These are phyloP conservation scores for Drosophila tristis DNA, from an alignment of 1,140 invertebrate species.

Conservation along the genomic window DNA sequence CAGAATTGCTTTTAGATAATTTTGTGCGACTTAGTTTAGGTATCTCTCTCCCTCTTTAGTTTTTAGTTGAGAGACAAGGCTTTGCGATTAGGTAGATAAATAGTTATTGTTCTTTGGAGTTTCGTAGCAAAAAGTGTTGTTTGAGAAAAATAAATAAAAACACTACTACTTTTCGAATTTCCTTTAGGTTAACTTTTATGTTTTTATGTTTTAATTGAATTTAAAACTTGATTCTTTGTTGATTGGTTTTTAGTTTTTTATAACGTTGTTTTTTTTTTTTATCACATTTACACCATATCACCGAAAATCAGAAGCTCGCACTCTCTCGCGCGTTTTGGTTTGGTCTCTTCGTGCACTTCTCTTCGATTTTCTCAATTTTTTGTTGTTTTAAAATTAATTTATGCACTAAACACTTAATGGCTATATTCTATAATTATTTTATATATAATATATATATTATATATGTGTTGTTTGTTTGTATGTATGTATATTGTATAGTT, in stretches of 20 bases:
- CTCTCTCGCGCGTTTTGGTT: slow-evolving; percentile 23
- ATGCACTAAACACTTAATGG: slow-evolving; percentile 67
- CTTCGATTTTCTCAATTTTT: slow-evolving; percentile 65
- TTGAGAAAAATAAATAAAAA: slow-evolving; percentile 68
- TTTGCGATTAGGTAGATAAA: slow-evolving; percentile 60
- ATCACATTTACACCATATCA: slow-evolving; percentile 83
- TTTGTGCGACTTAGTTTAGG: slow-evolving; percentile 70
- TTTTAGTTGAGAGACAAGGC: slow-evolving; percentile 67
- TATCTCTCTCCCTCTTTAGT: slow-evolving; percentile 18
- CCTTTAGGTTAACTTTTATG: slow-evolving; percentile 15
- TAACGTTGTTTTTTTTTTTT: slow-evolving; percentile 59
- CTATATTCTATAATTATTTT: slow-evolving; percentile 57
- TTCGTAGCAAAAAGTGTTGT: slow-evolving; percentile 51
- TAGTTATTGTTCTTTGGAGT: slow-evolving; percentile 48
- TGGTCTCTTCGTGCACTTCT: slow-evolving; percentile 68
- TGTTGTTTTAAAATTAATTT: slow-evolving; percentile 55
- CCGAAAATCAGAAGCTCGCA: slow-evolving; percentile 78
- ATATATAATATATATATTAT: slow-evolving; percentile 18
- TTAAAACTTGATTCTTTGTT: slow-evolving; percentile 57
- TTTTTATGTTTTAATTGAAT: slow-evolving; percentile 55
- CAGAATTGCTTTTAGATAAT: slow-evolving; percentile 28
- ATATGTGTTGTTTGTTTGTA: slow-evolving; percentile 49
- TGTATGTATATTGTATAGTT: slow-evolving; percentile 79
- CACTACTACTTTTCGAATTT: slow-evolving; percentile 58
- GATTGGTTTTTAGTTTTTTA: slow-evolving; percentile 39